Evolutionary conservation across 2,797 vertebrate species (phyloP), one percentile per base, ranked within the genome.

Genomic region (Morus bassanus): DNA sequence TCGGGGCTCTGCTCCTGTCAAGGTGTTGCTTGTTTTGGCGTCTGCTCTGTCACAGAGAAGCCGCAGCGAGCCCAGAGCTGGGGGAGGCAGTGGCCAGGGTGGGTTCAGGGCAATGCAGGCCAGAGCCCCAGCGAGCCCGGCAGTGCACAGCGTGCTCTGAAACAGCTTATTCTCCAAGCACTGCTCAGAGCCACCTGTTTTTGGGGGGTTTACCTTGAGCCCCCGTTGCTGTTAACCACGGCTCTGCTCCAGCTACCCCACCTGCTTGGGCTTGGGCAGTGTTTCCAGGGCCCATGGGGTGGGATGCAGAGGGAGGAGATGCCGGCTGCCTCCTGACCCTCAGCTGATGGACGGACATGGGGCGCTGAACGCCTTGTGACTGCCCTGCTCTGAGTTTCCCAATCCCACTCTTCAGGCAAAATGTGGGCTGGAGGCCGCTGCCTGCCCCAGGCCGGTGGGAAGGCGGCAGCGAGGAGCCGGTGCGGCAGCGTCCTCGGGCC

Each of bases 1-100:
- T 28, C 0, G 0, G 48, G 67, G 35, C 23, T 30, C 73, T 25
- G 46, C 16, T 63, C 19, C 31, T 0, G 0, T 19, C 2, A 2
- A 30, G 53, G 4, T 31, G 48, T 22, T 15, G 28, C 24, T 61
- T 45, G 25, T 12, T 50, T n/a, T 46, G 61, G 41, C 13, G 25
- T 51, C 63, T 74, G 31, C 3, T 6, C 12, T 33, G 33, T 39
- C 24, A 17, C 0, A 2, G n/a, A 46, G n/a, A 33, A 48, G 41
- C 60, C 2, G 3, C 3, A 3, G 37, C 0, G 2, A 75, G 28
- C 18, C 43, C 57, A 3, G 37, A 37, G 27, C 54, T 25, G 27
- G 39, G 19, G 46, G 30, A 63, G 43, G 25, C 39, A 24, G 45
- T 0, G 0, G n/a, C 18, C 45, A 16, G 53, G 27, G 41, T 28